Evolutionary conservation across 1,140 invertebrate genomes (phyloP).

Genomic region (Asobara japonica): DNA sequence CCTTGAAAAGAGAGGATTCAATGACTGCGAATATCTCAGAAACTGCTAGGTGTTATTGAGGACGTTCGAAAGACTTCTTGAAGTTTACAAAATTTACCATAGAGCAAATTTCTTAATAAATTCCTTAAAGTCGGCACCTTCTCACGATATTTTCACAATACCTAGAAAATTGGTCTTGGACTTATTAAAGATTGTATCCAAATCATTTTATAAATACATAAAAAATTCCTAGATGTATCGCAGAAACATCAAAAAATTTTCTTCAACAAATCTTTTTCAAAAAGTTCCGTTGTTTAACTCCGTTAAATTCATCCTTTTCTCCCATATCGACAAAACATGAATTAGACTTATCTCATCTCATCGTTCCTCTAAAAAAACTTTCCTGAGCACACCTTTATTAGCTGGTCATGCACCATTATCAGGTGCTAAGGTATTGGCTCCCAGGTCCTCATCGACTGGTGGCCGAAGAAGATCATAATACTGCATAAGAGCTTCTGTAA

Average conservation of each 20-base stretch:
- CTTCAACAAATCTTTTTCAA: background rate
- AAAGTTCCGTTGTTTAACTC: no score
- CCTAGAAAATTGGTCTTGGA: background rate
- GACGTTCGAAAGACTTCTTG: background rate
- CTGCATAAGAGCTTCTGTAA: slow-evolving; percentile 87
- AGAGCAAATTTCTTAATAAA: no score
- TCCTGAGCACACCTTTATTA: background rate
- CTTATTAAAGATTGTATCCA: background rate
- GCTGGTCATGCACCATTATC: slow-evolving; percentile 60
- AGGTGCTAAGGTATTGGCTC: slow-evolving; percentile 46
- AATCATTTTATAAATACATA: no score
- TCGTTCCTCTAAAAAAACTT: background rate
- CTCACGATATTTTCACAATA: background rate
- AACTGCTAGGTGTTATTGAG: background rate
- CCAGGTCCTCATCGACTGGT: slow-evolving; percentile 59
- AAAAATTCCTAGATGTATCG: background rate
- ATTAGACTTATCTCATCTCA: background rate
- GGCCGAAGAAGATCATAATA: slow-evolving; percentile 87
- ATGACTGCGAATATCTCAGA: background rate
- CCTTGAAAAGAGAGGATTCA: background rate
- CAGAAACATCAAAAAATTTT: background rate
- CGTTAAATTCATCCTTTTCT: no score
- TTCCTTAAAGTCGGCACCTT: background rate
- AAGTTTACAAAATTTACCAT: no score
- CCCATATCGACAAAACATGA: background rate